Conservation (phyloP, 2,888 invertebrate genomes). For the Tipula vernalis region DNA sequence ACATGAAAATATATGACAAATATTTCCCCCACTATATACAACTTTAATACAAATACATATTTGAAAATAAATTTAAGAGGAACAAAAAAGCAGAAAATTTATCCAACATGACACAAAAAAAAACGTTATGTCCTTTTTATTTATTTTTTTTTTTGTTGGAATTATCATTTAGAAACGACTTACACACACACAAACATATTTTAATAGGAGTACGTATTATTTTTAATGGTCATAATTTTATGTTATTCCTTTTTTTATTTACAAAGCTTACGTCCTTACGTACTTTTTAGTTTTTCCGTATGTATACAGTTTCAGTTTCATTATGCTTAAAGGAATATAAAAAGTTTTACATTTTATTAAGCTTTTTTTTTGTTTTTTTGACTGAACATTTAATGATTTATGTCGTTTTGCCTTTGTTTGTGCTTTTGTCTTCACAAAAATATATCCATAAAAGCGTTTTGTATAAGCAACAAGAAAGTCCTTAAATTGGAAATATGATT, state of each 20-base stretch:
- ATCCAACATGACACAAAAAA: no score
- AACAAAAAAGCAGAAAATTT: neutral
- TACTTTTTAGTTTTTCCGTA: neutral
- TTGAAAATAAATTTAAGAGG: neutral
- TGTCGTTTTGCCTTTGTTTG: neutral
- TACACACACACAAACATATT: neutral
- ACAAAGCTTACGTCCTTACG: neutral
- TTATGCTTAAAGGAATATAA: neutral
- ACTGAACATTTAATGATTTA: neutral
- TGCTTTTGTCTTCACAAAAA: no score
- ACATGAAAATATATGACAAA: neutral
- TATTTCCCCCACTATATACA: neutral
- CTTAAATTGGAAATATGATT: no score
- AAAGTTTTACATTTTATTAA: neutral
- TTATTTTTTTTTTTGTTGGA: neutral
- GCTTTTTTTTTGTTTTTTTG: neutral
- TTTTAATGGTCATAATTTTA: neutral
- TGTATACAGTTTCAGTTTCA: neutral
- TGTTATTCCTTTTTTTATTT: neutral
- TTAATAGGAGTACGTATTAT: neutral
- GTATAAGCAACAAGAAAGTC: no score
- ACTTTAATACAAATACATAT: neutral
- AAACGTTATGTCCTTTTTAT: neutral
- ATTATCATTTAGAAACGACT: neutral
- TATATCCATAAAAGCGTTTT: no score